Conservation (phyloP, 2,113 vertebrate genomes). For the Centropus unirufus region DNA sequence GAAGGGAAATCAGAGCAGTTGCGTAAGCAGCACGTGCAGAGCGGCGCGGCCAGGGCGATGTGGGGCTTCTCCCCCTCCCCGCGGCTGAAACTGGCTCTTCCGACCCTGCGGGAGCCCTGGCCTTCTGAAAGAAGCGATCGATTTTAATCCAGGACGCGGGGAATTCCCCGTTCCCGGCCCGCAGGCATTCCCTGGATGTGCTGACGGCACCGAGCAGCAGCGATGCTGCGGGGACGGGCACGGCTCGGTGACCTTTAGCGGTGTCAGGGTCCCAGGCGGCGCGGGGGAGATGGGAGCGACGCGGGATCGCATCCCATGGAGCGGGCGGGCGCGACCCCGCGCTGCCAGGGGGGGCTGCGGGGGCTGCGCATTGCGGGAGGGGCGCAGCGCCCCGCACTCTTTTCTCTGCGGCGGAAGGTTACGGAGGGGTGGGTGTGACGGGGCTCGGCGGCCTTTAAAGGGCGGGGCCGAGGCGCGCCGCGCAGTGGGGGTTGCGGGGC, state of each 20-base stretch:
- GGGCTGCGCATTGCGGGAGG: neutral
- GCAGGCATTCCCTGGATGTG: neutral
- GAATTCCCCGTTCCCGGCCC: neutral
- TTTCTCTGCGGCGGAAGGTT: conserved; percentile 70
- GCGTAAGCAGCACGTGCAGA: fast-evolving
- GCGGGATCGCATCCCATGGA: no score
- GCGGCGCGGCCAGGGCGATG: fast-evolving
- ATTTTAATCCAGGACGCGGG: neutral
- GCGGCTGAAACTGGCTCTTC: neutral
- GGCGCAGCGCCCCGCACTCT: neutral
- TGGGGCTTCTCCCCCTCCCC: fast-evolving
- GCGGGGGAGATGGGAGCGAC: no score
- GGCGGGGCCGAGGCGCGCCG: neutral
- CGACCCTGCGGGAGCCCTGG: fast-evolving
- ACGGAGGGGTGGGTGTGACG: fast-evolving
- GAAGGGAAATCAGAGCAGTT: neutral
- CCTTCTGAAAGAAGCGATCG: neutral
- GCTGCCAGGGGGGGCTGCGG: no score
- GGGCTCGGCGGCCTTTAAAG: fast-evolving
- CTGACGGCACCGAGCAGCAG: neutral
- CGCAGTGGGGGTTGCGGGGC: fast-evolving
- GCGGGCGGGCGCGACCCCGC: no score
- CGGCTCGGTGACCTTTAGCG: neutral
- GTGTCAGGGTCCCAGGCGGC: neutral
- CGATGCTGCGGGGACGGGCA: fast-evolving